Evolutionary conservation across 2,888 invertebrate species (phyloP).

Genomic region (Dascillus cervinus): DNA sequence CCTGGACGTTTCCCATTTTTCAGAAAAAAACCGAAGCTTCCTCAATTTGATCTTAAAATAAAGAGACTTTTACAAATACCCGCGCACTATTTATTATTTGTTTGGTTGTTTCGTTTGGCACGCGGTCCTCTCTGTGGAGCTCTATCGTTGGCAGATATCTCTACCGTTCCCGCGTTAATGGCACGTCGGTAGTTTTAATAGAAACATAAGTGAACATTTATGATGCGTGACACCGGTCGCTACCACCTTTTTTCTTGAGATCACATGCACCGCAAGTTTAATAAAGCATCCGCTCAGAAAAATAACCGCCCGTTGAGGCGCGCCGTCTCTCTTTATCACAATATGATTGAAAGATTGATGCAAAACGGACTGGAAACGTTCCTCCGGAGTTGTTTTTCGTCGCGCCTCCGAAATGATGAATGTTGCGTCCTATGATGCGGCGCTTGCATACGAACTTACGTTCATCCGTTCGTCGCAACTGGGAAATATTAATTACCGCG

Average conservation of each 20-base stretch:
- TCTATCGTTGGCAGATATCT: constrained; percentile 36
- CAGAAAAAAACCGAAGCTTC: constrained; percentile 13
- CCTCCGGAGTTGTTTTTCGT: too few species aligned
- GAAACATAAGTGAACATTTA: constrained; percentile 46
- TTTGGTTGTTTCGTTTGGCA: constrained; percentile 27
- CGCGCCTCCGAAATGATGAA: too few species aligned
- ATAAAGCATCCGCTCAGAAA: too few species aligned
- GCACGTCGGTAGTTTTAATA: constrained; percentile 40
- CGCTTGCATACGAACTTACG: too few species aligned
- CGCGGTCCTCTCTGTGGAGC: constrained; percentile 17
- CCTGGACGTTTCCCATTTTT: background rate
- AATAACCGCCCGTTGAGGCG: too few species aligned
- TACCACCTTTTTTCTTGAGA: constrained; percentile 3
- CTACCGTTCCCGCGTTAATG: constrained; percentile 32
- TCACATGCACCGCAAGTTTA: too few species aligned
- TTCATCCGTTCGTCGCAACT: too few species aligned
- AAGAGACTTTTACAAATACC: constrained; percentile 23
- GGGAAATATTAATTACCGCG: too few species aligned
- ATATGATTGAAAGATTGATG: too few species aligned
- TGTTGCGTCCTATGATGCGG: too few species aligned
- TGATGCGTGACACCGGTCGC: constrained; percentile 42
- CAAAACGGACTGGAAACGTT: too few species aligned
- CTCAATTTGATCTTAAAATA: constrained; percentile 25
- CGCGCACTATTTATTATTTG: constrained; percentile 24
- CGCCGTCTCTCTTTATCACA: too few species aligned